Evolutionary conservation across 2,888 invertebrate species (phyloP).

Genomic region (Acleris literana): DNA sequence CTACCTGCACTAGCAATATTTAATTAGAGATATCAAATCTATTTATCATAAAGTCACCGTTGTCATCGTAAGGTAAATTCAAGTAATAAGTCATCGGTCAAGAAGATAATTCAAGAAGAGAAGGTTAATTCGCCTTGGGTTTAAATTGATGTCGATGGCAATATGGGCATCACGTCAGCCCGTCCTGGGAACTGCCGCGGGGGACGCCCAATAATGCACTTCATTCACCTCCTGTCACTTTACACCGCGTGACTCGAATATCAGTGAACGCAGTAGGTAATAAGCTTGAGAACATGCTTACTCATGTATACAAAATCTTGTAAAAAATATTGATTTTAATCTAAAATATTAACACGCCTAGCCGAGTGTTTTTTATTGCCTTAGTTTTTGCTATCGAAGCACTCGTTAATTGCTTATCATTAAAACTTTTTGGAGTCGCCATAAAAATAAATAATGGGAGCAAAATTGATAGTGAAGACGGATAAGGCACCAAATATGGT

Average conservation of each 20-base stretch:
- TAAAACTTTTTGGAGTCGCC: not conserved
- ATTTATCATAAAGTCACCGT: not conserved
- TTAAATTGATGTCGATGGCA: constrained; percentile 47
- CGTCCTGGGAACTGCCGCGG: constrained; percentile 72
- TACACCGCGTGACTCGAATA: constrained; percentile 58
- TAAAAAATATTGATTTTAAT: not conserved
- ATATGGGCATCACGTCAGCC: constrained; percentile 43
- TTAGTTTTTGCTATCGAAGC: not conserved
- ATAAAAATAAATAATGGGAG: not conserved
- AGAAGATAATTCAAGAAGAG: constrained; percentile 2
- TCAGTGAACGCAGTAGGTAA: constrained; percentile 45
- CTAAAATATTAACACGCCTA: not conserved
- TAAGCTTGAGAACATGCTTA: constrained; percentile 44
- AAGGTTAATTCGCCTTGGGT: constrained; percentile 8
- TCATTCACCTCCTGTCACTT: constrained; percentile 53
- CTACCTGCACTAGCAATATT: too few species aligned
- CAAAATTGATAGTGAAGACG: constrained; percentile 13
- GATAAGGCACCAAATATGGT: constrained; percentile 27
- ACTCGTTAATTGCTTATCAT: not conserved
- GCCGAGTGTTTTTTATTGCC: not conserved
- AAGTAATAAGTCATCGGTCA: not conserved
- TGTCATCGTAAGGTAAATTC: not conserved
- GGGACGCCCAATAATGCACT: constrained; percentile 41
- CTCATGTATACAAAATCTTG: not conserved
- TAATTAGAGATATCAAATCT: not conserved